Percentiles rank a stretch among this genome's conserved stretches.
Evolutionary conservation across 2,797 vertebrate genomes (phyloP).

Genomic region (Tinamus major): DNA sequence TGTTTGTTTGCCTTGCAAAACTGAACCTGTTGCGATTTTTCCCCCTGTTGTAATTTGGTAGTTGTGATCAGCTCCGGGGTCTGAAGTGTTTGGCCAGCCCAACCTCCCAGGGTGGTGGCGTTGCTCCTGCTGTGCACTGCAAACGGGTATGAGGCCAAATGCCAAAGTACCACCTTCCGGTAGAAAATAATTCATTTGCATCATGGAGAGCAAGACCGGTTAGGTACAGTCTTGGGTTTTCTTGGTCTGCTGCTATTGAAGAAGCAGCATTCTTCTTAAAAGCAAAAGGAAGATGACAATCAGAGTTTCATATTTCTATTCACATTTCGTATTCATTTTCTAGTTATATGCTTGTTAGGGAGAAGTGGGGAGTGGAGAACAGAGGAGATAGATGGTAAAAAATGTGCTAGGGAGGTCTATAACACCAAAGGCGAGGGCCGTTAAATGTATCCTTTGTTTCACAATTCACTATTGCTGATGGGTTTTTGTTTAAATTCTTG

Average conservation of each 20-base stretch:
- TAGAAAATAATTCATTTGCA: background rate
- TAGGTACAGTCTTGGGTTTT: rapidly evolving
- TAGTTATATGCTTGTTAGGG: background rate
- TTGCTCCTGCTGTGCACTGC: background rate
- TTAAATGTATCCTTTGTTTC: background rate
- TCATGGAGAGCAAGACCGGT: background rate
- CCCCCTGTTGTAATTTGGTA: background rate
- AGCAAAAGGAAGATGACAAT: background rate
- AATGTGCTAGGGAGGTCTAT: background rate
- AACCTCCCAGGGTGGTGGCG: background rate
- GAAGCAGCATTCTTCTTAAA: background rate
- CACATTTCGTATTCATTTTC: no score
- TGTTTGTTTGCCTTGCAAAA: background rate
- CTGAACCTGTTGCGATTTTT: background rate
- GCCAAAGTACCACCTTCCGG: background rate
- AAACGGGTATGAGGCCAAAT: background rate
- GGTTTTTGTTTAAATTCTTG: background rate
- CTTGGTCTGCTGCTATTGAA: background rate
- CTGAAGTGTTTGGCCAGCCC: background rate
- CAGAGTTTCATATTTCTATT: background rate
- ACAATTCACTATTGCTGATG: background rate
- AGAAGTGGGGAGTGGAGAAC: background rate
- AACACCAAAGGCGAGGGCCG: background rate
- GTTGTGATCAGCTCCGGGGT: background rate
- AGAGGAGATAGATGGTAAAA: background rate